These are phyloP conservation scores for Drosophila peninsularis DNA, from an alignment of 2,888 invertebrate genomes.

Conservation along the genomic window DNA sequence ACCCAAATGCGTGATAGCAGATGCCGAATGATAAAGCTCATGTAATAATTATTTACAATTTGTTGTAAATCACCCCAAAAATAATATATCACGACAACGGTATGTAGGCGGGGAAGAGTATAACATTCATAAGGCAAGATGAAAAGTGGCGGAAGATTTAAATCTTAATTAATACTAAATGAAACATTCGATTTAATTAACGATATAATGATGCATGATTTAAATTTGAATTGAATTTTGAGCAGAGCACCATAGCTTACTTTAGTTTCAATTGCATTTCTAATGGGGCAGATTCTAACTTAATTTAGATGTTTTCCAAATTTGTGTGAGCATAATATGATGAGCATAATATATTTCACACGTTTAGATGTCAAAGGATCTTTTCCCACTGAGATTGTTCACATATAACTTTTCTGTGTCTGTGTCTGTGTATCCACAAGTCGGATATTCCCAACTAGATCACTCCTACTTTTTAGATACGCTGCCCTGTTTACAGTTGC, in stretches of 20 bases:
- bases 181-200: background rate
- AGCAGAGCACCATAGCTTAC: too few relatives aligned
- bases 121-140: background rate
- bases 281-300: too few relatives aligned
- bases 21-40: constrained; percentile 2
- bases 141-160: background rate
- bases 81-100: background rate
- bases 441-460: background rate
- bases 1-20: background rate
- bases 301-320: too few relatives aligned
- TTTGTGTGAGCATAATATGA: too few relatives aligned
- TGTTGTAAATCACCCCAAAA: background rate
- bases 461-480: background rate
- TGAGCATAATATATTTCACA: too few relatives aligned
- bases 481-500: background rate
- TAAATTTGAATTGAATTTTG: background rate
- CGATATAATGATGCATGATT: background rate
- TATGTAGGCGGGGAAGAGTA: background rate
- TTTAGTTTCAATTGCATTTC: too few relatives aligned
- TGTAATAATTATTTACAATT: constrained; percentile 15
- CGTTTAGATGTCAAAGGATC: too few relatives aligned
- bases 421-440: too few relatives aligned
- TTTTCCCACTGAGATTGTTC: background rate
- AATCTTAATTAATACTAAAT: constrained; percentile 2
- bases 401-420: background rate